phyloP scores from a whole-genome alignment of 2,888 invertebrate species.

The Caenorhabditis macrosperma region DNA sequence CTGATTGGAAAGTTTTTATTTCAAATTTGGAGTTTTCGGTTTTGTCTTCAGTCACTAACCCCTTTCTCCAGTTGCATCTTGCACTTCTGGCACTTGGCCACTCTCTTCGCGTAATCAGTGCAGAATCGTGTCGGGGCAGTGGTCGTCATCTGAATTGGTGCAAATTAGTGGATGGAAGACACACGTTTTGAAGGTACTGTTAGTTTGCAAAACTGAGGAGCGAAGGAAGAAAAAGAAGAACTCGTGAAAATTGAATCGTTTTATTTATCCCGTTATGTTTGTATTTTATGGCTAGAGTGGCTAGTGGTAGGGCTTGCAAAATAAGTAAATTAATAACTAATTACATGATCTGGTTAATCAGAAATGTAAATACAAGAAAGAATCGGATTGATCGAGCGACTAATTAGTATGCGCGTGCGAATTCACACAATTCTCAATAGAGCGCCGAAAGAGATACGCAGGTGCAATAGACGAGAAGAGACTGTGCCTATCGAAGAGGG shows the following conservation, averaged over 20 bases:
- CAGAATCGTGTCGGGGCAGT: slow-evolving; percentile 81
- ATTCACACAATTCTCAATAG: slow-evolving; percentile 37
- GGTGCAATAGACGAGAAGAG: slow-evolving; percentile 14
- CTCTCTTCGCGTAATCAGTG: slow-evolving; percentile 88
- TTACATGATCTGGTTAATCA: slow-evolving; percentile 8
- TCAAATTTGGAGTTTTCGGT: background rate
- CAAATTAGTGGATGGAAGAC: background rate
- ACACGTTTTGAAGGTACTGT: background rate
- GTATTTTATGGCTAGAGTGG: slow-evolving; percentile 38
- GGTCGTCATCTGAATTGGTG: slow-evolving; percentile 49
- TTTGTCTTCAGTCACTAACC: slow-evolving; percentile 26
- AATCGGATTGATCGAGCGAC: background rate
- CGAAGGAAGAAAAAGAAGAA: background rate
- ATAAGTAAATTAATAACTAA: slow-evolving; percentile 12
- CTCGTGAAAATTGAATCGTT: background rate
- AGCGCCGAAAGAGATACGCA: background rate
- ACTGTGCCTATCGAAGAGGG: background rate
- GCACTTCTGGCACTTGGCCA: slow-evolving; percentile 91
- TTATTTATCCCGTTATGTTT: slow-evolving; percentile 39
- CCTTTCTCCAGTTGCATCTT: slow-evolving; percentile 82
- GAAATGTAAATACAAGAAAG: background rate
- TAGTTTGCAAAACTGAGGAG: slow-evolving; percentile 18
- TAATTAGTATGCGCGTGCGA: slow-evolving; percentile 15
- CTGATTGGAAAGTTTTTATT: no score
- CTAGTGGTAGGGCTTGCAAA: slow-evolving; percentile 14